These are phyloP conservation scores for Cristatella mucedo DNA, from an alignment of 2,888 invertebrate genomes.

Conservation along the genomic window DNA sequence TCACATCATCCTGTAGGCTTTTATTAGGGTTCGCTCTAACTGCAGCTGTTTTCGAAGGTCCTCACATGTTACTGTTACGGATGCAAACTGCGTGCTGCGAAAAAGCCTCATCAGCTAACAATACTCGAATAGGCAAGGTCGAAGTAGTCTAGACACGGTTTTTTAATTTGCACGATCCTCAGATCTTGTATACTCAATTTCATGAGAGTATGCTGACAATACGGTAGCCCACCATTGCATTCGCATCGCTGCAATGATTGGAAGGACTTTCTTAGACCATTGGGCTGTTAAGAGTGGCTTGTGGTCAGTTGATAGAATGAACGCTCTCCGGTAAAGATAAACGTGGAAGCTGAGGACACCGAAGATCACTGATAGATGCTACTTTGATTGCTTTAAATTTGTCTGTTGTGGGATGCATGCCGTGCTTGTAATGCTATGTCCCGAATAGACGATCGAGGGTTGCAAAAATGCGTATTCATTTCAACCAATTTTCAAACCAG, in stretches of 20 bases:
- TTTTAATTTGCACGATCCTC: conserved; percentile 23
- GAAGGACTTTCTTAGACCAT: conserved; percentile 20
- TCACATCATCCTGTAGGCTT: too few relatives aligned
- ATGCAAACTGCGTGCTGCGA: too few relatives aligned
- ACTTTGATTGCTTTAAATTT: conserved; percentile 10
- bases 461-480: conserved; percentile 6
- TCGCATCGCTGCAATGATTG: conserved; percentile 20
- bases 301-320: too few relatives aligned
- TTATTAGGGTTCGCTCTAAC: too few relatives aligned
- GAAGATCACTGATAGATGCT: conserved; percentile 24
- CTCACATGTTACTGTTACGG: too few relatives aligned
- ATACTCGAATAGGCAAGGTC: not conserved
- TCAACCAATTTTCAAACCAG: conserved; percentile 3
- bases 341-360: conserved; percentile 34
- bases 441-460: not conserved
- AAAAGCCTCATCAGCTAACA: too few relatives aligned
- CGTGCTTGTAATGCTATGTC: conserved; percentile 7
- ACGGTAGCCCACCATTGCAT: conserved; percentile 21
- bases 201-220: conserved; percentile 28
- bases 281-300: too few relatives aligned
- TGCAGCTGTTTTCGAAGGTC: too few relatives aligned
- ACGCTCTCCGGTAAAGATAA: conserved; percentile 36
- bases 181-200: conserved; percentile 22
- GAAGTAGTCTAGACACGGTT: conserved; percentile 20
- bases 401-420: conserved; percentile 4